Percentiles rank a stretch among this genome's conserved stretches.
Conservation (phyloP, 1,140 invertebrate genomes). For the Cydia fagiglandana region DNA sequence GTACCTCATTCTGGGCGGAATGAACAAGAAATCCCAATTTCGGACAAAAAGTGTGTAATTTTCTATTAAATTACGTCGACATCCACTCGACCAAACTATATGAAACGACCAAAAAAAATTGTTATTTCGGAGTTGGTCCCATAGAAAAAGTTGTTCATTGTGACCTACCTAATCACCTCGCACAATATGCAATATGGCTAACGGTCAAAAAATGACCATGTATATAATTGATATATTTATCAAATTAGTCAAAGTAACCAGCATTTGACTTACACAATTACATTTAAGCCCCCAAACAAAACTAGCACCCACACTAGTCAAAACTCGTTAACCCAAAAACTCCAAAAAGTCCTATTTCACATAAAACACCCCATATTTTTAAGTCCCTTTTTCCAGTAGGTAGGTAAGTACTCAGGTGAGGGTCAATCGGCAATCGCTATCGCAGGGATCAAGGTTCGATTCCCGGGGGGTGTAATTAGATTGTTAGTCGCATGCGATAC, state of each 20-base stretch:
- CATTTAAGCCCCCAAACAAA: background rate
- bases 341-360: background rate
- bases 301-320: background rate
- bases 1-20: too few relatives aligned
- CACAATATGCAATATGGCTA: too few relatives aligned
- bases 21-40: too few relatives aligned
- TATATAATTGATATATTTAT: background rate
- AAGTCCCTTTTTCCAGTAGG: background rate
- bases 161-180: too few relatives aligned
- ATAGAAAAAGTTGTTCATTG: too few relatives aligned
- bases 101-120: too few relatives aligned
- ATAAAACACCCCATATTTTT: background rate
- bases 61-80: too few relatives aligned
- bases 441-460: constrained; percentile 72
- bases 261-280: background rate
- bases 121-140: too few relatives aligned
- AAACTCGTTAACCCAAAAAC: background rate
- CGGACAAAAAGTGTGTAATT: too few relatives aligned
- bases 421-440: constrained; percentile 63
- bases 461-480: constrained; percentile 75
- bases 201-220: too few relatives aligned
- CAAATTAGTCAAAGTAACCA: background rate
- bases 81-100: too few relatives aligned
- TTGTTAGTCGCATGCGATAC: constrained; percentile 77
- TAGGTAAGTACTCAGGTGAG: constrained; percentile 33